Evolutionary conservation across 2,113 vertebrate genomes (phyloP).

Genomic region (Dromiciops gliroides): DNA sequence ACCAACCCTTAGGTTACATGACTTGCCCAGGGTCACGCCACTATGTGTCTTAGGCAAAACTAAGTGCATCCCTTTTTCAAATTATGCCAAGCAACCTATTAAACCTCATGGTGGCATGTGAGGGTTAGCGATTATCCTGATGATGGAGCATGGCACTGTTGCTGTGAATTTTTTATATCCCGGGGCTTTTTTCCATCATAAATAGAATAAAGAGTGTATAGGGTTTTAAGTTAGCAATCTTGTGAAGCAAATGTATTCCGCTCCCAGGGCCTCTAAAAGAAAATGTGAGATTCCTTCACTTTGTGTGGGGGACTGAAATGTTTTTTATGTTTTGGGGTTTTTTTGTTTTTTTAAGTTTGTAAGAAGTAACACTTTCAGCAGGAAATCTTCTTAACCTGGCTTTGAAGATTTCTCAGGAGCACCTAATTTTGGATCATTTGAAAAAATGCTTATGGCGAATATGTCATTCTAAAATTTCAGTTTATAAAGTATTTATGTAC

Average conservation of each 20-base stretch:
- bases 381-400: not conserved
- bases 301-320: conserved; percentile 18
- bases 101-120: not conserved
- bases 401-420: conserved; percentile 25
- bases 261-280: conserved; percentile 5
- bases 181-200: not conserved
- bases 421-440: not conserved
- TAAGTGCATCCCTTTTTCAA: not conserved
- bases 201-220: not conserved
- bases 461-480: not conserved
- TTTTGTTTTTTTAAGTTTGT: conserved; percentile 7
- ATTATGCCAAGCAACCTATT: not conserved
- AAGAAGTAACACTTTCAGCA: conserved; percentile 7
- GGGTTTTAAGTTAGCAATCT: not conserved
- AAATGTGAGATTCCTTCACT: not conserved
- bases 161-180: not conserved
- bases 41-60: not conserved
- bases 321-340: not conserved
- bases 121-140: not conserved
- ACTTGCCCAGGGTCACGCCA: not conserved
- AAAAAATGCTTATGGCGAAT: not conserved
- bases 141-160: not conserved
- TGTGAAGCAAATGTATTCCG: not conserved
- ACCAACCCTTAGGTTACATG: not conserved
- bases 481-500: too few relatives aligned